These are phyloP conservation scores for Myxocyprinus asiaticus DNA, from an alignment of 2,113 vertebrate genomes.

Conservation along the genomic window DNA sequence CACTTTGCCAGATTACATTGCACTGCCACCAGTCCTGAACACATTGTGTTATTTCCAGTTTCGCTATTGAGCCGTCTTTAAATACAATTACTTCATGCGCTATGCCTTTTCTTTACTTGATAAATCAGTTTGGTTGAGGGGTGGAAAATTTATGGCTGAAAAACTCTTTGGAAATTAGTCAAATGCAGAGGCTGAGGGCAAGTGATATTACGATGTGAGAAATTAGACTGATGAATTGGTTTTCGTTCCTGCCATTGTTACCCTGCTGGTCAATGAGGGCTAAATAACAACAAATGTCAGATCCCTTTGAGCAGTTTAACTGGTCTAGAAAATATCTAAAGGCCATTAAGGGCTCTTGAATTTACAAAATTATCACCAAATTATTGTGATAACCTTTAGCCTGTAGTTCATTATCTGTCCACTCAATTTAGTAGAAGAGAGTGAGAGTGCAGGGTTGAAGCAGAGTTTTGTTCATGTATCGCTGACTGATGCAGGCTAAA, in stretches of 20 bases:
- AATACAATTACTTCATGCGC: conserved; percentile 1
- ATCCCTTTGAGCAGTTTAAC: neutral
- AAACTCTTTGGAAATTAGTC: conserved; percentile 45
- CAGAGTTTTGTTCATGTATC: neutral
- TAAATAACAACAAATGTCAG: conserved; percentile 23
- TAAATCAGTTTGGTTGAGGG: neutral
- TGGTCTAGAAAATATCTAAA: neutral
- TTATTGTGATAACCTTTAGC: neutral
- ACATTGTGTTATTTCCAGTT: neutral
- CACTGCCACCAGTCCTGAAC: neutral
- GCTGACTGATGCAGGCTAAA: conserved; percentile 9
- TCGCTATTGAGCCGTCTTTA: neutral
- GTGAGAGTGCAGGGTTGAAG: neutral
- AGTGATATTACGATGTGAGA: conserved; percentile 18
- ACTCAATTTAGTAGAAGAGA: neutral
- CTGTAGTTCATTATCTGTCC: conserved; percentile 11
- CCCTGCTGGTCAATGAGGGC: conserved; percentile 12
- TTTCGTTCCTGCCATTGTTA: conserved; percentile 12
- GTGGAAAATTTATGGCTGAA: conserved; percentile 18
- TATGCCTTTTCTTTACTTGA: neutral
- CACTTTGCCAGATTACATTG: neutral
- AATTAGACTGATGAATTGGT: conserved; percentile 42
- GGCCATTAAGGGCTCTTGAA: neutral
- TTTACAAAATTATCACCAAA: neutral
- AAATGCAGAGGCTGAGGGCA: conserved; percentile 28